Percentiles rank a stretch among this genome's conserved stretches.
phyloP scores from a whole-genome alignment of 2,113 vertebrate species.

The Odocoileus virginianus region DNA sequence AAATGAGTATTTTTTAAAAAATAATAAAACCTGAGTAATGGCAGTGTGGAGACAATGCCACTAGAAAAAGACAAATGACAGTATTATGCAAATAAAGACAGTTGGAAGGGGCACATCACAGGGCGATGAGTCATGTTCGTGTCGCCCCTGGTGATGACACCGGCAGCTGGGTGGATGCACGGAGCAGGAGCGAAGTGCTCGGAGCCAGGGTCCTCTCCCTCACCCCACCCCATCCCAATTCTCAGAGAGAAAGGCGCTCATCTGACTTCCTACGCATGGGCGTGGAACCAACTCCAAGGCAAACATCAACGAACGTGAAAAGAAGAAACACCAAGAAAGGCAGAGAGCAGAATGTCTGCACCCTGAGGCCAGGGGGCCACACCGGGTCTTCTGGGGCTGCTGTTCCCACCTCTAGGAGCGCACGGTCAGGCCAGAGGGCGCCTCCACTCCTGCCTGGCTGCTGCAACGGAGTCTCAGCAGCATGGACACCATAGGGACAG shows the following conservation, averaged over 20 bases:
- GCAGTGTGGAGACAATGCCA: not conserved
- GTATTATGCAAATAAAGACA: not conserved
- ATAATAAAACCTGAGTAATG: not conserved
- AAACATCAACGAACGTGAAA: not conserved
- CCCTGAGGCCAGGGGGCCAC: too few species aligned
- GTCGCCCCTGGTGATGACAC: accelerated
- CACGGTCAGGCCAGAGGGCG: accelerated
- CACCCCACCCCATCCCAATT: not conserved
- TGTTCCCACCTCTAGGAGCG: not conserved
- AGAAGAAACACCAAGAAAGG: not conserved
- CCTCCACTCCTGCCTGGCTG: not conserved
- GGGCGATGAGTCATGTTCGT: accelerated
- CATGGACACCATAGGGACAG: accelerated
- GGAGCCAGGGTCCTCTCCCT: not conserved
- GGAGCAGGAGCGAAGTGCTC: not conserved
- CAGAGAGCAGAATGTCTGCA: not conserved
- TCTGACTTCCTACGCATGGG: not conserved
- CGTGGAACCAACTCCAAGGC: not conserved
- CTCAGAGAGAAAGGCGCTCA: not conserved
- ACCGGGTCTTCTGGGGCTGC: not conserved
- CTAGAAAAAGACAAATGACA: not conserved
- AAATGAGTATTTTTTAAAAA: not conserved
- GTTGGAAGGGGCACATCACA: not conserved
- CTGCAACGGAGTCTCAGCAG: not conserved
- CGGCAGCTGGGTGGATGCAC: too few species aligned